Evolutionary conservation across 2,888 invertebrate species (phyloP).

Genomic region (Rhagophthalmus giganteus): DNA sequence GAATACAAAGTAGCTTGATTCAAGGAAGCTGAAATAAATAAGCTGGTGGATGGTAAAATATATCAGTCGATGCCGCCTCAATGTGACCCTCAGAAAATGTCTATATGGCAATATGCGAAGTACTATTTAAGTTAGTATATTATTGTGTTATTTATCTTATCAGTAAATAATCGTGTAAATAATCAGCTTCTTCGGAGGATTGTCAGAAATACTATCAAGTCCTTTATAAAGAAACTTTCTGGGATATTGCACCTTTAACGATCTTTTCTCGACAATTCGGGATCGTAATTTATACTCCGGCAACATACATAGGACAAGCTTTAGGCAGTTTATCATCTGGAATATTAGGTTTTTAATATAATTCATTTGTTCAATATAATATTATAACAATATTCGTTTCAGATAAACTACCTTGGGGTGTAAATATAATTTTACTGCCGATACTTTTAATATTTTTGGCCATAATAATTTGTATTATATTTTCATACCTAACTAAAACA

Average conservation of each 20-base stretch:
- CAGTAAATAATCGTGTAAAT: background rate
- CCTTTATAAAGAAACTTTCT: conserved; percentile 24
- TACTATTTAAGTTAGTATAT: conserved; percentile 20
- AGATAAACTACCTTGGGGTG: conserved; percentile 24
- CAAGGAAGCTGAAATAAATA: conserved; percentile 32
- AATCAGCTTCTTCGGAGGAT: conserved; percentile 15
- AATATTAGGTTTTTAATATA: conserved; percentile 27
- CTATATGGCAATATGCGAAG: conserved; percentile 17
- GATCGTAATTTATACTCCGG: conserved; percentile 24
- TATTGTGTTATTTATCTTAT: background rate
- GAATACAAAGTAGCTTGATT: conserved; percentile 1
- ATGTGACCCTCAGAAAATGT: conserved; percentile 30
- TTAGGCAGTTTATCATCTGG: conserved; percentile 17
- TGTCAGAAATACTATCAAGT: conserved; percentile 24
- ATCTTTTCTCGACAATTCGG: conserved; percentile 29
- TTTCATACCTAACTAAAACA: conserved; percentile 26
- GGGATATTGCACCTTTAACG: conserved; percentile 21
- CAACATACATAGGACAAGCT: conserved; percentile 20
- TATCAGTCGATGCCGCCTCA: conserved; percentile 19
- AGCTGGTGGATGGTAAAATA: conserved; percentile 22
- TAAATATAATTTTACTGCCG: conserved; percentile 20
- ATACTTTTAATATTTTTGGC: conserved; percentile 21
- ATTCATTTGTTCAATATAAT: too few species aligned
- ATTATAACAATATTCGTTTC: too few species aligned
- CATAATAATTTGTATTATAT: conserved; percentile 20